These are phyloP conservation scores for Alouatta palliata DNA, from an alignment of 2,113 vertebrate genomes.

Conservation along the genomic window DNA sequence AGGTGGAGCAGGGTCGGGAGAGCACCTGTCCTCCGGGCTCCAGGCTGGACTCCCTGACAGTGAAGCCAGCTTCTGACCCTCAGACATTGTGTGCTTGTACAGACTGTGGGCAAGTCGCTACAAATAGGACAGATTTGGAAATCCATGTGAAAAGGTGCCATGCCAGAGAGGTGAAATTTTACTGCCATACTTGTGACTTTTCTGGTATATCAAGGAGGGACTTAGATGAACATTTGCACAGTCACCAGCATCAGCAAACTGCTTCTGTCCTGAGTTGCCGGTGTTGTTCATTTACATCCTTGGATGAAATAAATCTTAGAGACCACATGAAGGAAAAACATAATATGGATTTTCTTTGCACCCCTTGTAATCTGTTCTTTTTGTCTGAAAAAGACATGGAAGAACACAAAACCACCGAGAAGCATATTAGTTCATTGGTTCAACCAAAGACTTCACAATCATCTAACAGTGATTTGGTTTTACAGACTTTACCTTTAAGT, in stretches of 20 bases:
- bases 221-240: conserved; percentile 81
- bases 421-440: conserved; percentile 66
- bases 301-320: conserved; percentile 64
- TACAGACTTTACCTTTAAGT: conserved; percentile 57
- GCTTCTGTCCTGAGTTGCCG: conserved; percentile 77
- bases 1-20: conserved; percentile 25
- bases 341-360: conserved; percentile 76
- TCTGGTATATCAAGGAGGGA: conserved; percentile 77
- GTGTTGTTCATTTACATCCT: conserved; percentile 77
- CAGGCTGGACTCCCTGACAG: background rate
- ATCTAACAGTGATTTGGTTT: conserved; percentile 44
- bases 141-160: conserved; percentile 83
- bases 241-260: conserved; percentile 75
- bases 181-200: conserved; percentile 81
- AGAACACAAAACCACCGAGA: conserved; percentile 78
- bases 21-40: background rate
- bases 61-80: conserved; percentile 35
- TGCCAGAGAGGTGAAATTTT: conserved; percentile 79
- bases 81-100: conserved; percentile 78
- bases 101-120: conserved; percentile 85
- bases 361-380: conserved; percentile 80
- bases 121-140: conserved; percentile 82
- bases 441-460: conserved; percentile 51
- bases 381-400: conserved; percentile 77
- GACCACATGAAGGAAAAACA: conserved; percentile 83